A percentile compares a stretch with the other conserved stretches of the same genome.
Conservation (phyloP, 2,113 vertebrate genomes). For the Corythornis cristatus region DNA sequence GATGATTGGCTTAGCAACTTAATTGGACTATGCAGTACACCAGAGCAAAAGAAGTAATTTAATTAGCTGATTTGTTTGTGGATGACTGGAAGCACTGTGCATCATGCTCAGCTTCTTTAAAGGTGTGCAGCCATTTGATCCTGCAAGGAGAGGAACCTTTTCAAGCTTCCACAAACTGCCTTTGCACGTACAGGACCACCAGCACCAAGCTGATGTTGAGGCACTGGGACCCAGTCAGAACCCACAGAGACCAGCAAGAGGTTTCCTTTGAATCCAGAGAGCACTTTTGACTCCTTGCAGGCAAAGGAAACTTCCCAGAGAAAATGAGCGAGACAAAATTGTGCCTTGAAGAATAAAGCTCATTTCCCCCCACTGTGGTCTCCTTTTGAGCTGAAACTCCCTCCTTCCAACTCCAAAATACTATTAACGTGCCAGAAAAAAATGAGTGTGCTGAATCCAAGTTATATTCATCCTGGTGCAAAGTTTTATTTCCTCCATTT, state of each 20-base stretch:
- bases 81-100: constrained; percentile 36
- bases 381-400: neutral
- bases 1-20: constrained; percentile 74
- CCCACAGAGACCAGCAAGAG: neutral
- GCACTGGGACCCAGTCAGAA: neutral
- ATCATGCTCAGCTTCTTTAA: constrained; percentile 37
- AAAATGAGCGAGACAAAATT: neutral
- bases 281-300: neutral
- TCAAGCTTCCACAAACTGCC: neutral
- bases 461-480: neutral
- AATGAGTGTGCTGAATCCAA: neutral
- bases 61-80: constrained; percentile 71
- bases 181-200: neutral
- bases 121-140: constrained; percentile 10
- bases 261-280: neutral
- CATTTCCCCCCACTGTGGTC: neutral
- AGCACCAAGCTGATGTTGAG: neutral
- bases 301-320: neutral
- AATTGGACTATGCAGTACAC: constrained; percentile 73
- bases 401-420: neutral
- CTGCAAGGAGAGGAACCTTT: neutral
- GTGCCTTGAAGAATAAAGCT: neutral
- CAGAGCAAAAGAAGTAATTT: constrained; percentile 56
- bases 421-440: neutral
- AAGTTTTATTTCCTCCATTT: neutral